Conservation (phyloP, 2,113 vertebrate genomes). For the Neomonachus schauinslandi region DNA sequence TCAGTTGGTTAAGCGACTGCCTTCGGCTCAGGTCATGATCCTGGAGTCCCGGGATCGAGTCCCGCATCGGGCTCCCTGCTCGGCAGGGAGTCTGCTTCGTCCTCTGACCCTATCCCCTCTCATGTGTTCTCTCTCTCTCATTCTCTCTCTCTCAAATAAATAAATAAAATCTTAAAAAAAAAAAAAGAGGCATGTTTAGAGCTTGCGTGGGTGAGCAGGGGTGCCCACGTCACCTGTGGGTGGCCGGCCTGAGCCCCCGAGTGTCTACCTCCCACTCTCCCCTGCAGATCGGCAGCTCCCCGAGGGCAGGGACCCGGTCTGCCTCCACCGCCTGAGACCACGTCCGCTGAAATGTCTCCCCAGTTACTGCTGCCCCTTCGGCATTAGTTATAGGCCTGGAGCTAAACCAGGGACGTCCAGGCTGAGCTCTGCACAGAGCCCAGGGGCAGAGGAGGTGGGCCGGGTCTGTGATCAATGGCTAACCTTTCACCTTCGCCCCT, state of each 20-base stretch:
- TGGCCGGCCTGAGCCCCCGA: background rate
- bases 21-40: too few relatives aligned
- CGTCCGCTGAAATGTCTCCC: background rate
- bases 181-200: background rate
- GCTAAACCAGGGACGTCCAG: background rate
- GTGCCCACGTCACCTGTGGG: rapidly evolving
- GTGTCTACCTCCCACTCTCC: rapidly evolving
- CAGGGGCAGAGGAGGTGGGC: background rate
- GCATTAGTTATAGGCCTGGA: background rate
- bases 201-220: background rate
- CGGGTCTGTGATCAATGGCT: background rate
- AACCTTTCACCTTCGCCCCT: slow-evolving; percentile 57
- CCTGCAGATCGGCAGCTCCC: background rate
- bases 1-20: too few relatives aligned
- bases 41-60: too few relatives aligned
- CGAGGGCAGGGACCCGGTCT: background rate
- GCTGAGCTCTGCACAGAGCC: background rate
- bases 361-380: rapidly evolving
- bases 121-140: too few relatives aligned
- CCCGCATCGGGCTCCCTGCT: too few relatives aligned
- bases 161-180: too few relatives aligned
- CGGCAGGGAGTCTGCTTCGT: too few relatives aligned
- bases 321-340: rapidly evolving
- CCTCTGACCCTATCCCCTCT: too few relatives aligned
- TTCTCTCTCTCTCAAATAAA: too few relatives aligned